Conservation (phyloP, 2,888 invertebrate species). For the Hypolimnas misippus region DNA sequence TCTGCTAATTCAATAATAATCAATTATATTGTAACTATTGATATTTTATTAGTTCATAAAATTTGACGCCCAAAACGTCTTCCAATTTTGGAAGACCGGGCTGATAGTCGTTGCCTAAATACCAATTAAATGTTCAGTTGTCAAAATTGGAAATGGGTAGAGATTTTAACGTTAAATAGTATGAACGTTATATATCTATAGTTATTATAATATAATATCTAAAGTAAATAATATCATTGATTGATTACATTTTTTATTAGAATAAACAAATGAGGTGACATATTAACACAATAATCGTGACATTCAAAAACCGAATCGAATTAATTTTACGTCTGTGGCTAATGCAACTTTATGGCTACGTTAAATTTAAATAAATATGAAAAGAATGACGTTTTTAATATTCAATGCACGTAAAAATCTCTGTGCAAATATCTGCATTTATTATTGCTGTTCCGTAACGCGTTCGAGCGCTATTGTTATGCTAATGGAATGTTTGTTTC, state of each 20-base stretch:
- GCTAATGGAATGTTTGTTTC: constrained; percentile 27
- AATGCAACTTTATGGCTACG: not conserved
- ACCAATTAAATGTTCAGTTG: no score
- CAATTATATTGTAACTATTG: no score
- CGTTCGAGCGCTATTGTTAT: constrained; percentile 32
- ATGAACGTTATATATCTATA: no score
- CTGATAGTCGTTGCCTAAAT: no score
- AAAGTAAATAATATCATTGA: no score
- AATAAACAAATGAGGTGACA: not conserved
- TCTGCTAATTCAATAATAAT: not conserved
- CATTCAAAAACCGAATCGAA: not conserved
- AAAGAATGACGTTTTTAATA: constrained; percentile 10
- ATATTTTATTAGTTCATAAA: no score
- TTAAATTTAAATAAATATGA: constrained; percentile 7
- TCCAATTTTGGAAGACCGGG: no score
- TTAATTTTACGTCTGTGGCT: not conserved
- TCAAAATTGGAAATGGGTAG: no score
- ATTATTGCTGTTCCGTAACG: constrained; percentile 28
- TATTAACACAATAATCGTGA: not conserved
- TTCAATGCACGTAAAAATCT: constrained; percentile 27
- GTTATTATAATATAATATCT: no score
- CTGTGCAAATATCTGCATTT: constrained; percentile 34
- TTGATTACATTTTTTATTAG: not conserved
- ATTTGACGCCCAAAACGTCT: no score
- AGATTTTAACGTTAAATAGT: no score